Evolutionary conservation across 2,797 vertebrate genomes (phyloP).

Genomic region (Anguilla megastoma): DNA sequence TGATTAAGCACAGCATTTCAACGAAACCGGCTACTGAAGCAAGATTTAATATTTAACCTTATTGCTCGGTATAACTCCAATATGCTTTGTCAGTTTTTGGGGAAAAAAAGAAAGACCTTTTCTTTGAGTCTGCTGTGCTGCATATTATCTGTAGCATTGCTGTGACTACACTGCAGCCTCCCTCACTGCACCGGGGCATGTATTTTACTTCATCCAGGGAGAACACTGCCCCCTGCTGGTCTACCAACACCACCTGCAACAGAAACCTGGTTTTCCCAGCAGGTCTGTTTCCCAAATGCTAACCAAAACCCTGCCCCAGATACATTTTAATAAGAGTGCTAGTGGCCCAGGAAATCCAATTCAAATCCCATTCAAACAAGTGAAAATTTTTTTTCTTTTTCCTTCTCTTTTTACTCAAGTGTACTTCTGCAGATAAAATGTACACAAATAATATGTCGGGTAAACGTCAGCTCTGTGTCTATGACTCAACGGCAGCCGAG

Average conservation of each 20-base stretch:
- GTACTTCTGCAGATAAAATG: background rate
- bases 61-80: background rate
- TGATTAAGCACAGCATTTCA: background rate
- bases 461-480: conserved; percentile 13
- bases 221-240: background rate
- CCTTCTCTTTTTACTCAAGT: background rate
- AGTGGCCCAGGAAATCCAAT: background rate
- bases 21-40: background rate
- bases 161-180: background rate
- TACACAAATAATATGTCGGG: background rate
- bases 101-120: background rate
- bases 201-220: background rate
- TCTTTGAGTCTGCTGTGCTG: background rate
- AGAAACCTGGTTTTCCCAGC: background rate
- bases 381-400: background rate
- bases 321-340: background rate
- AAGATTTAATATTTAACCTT: background rate
- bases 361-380: background rate
- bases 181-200: background rate
- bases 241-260: background rate
- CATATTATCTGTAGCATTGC: background rate
- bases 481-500: background rate
- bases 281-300: background rate
- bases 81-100: background rate
- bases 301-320: background rate